Evolutionary conservation across 2,888 invertebrate genomes (phyloP).

Genomic region (Byasa hedistus): DNA sequence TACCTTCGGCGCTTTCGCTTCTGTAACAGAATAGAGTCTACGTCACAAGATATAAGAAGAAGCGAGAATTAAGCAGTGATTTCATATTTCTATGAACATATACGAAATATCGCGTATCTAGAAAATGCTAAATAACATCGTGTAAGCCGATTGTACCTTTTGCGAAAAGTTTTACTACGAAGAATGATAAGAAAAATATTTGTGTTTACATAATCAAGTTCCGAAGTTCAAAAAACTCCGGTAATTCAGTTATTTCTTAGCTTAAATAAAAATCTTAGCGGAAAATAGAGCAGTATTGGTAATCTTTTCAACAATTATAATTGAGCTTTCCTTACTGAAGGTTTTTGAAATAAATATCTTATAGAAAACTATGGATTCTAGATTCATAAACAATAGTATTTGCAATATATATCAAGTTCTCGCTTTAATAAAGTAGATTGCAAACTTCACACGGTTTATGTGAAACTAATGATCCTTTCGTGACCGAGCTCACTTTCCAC

Average conservation of each 20-base stretch:
- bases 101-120: not conserved
- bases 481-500: slow-evolving; percentile 70
- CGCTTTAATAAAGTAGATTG: slow-evolving; percentile 5
- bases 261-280: not conserved
- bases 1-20: slow-evolving; percentile 35
- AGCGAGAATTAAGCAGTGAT: slow-evolving; percentile 20
- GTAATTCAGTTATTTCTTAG: not conserved
- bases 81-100: not conserved
- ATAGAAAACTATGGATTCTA: no score
- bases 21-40: slow-evolving; percentile 17
- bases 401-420: not conserved
- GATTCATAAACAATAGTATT: not conserved
- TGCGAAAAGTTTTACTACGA: no score
- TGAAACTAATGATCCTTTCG: slow-evolving; percentile 67
- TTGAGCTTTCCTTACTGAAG: no score
- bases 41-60: slow-evolving; percentile 31
- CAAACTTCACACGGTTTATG: slow-evolving; percentile 42
- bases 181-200: no score
- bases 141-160: no score
- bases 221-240: no score
- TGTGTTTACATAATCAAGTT: no score
- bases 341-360: no score
- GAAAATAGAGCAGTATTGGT: no score
- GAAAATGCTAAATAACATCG: no score
- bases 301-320: not conserved